Evolutionary conservation across 1,140 invertebrate species (phyloP).

Genomic region (Hesperophylax magnus): DNA sequence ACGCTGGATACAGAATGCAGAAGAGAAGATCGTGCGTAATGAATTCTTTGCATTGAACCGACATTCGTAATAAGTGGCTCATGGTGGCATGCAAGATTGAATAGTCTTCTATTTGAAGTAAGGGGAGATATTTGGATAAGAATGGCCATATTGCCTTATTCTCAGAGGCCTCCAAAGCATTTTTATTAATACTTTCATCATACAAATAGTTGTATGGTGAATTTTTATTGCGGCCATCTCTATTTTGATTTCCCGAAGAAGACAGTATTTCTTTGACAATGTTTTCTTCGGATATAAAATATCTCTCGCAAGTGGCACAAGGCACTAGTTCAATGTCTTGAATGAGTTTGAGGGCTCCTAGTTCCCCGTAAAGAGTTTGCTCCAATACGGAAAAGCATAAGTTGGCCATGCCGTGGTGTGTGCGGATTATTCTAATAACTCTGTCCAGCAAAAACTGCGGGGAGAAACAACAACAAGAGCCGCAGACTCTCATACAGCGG

Average conservation of each 20-base stretch:
- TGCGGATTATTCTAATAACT: conserved; percentile 63
- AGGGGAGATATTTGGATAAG: conserved; percentile 72
- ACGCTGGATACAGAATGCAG: conserved; percentile 75
- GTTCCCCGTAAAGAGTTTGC: conserved; percentile 73
- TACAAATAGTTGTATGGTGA: conserved; percentile 20
- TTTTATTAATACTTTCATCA: conserved; percentile 10
- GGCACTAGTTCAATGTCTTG: conserved; percentile 60
- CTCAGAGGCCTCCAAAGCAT: conserved; percentile 45
- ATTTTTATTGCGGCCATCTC: conserved; percentile 17
- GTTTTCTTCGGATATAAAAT: conserved; percentile 49
- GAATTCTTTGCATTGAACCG: conserved; percentile 69
- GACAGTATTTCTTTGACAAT: conserved; percentile 43
- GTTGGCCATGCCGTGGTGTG: conserved; percentile 60
- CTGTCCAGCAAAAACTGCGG: conserved; percentile 66
- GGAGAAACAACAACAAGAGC: conserved; percentile 78
- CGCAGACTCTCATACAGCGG: conserved; percentile 71
- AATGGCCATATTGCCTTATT: conserved; percentile 71
- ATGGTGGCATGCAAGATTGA: conserved; percentile 73
- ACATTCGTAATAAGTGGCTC: conserved; percentile 73
- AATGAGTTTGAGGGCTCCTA: conserved; percentile 64
- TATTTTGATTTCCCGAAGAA: conserved; percentile 22
- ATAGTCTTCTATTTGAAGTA: conserved; percentile 71
- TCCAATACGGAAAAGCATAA: conserved; percentile 70
- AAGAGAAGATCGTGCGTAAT: conserved; percentile 74
- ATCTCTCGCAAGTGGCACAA: conserved; percentile 65